A percentile compares a stretch with the other conserved stretches of the same genome.
Evolutionary conservation across 2,113 vertebrate genomes (phyloP).

Genomic region (Sorex fumeus): DNA sequence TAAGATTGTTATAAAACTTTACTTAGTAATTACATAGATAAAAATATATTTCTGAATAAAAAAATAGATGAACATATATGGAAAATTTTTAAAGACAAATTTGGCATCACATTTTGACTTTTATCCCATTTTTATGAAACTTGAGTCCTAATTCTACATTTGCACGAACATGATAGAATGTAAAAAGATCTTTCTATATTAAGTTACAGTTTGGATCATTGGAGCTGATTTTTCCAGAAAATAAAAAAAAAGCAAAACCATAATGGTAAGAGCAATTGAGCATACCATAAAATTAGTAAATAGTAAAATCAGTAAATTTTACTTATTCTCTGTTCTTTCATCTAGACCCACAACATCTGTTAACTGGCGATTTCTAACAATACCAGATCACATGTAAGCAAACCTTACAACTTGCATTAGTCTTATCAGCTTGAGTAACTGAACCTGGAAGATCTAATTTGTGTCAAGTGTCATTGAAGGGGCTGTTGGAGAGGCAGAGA

Average conservation of each 20-base stretch:
- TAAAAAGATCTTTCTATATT: background rate
- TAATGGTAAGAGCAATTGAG: background rate
- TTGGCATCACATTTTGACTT: constrained; percentile 5
- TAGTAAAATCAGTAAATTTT: background rate
- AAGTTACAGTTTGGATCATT: background rate
- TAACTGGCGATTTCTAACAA: background rate
- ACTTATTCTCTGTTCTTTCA: background rate
- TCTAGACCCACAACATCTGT: background rate
- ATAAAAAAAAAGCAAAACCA: background rate
- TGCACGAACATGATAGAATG: background rate
- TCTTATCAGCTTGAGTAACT: background rate
- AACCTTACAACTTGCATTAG: background rate
- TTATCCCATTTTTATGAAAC: background rate
- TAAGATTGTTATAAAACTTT: too few species aligned
- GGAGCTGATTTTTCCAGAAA: background rate
- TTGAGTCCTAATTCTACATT: constrained; percentile 1
- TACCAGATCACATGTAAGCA: background rate
- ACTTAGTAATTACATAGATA: background rate
- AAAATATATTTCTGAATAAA: background rate
- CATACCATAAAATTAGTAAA: constrained; percentile 2
- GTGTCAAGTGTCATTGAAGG: background rate
- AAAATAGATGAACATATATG: too few species aligned
- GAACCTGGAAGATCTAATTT: background rate
- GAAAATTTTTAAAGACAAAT: background rate
- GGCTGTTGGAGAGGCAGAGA: background rate